phyloP scores from a whole-genome alignment of 2,113 vertebrate species.

The Drymodes brunneopygia region DNA sequence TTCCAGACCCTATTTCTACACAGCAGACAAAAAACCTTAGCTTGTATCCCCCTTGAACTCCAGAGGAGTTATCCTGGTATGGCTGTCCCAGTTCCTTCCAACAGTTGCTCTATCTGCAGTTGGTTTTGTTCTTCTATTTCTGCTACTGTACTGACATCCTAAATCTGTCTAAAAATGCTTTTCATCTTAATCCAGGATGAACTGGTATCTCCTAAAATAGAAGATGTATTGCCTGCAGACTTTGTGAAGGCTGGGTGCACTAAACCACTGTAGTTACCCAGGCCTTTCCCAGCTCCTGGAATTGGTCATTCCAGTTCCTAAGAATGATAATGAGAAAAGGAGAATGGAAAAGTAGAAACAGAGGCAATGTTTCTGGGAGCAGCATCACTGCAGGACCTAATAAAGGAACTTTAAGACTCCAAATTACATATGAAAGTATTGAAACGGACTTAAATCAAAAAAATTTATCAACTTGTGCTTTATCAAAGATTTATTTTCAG shows the following conservation, averaged over 20 bases:
- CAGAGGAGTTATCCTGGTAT: neutral
- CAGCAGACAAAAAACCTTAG: neutral
- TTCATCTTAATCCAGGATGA: neutral
- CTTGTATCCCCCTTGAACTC: neutral
- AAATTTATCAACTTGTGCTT: neutral
- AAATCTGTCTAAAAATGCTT: neutral
- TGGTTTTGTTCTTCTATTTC: neutral
- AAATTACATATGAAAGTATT: neutral
- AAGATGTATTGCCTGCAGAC: neutral
- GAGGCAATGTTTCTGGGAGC: neutral
- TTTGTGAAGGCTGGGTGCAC: neutral
- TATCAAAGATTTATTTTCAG: neutral
- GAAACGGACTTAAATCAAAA: neutral
- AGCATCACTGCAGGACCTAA: rapidly evolving
- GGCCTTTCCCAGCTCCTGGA: neutral
- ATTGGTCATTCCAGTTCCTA: neutral
- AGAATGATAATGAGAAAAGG: neutral
- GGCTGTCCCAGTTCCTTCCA: neutral
- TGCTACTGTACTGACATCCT: neutral
- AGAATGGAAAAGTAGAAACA: neutral
- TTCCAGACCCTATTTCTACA: neutral
- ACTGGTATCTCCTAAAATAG: neutral
- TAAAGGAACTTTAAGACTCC: neutral
- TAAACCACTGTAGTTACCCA: neutral
- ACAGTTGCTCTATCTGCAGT: neutral